These are phyloP conservation scores for Pardalotus punctatus DNA, from an alignment of 2,113 vertebrate species.

Conservation along the genomic window DNA sequence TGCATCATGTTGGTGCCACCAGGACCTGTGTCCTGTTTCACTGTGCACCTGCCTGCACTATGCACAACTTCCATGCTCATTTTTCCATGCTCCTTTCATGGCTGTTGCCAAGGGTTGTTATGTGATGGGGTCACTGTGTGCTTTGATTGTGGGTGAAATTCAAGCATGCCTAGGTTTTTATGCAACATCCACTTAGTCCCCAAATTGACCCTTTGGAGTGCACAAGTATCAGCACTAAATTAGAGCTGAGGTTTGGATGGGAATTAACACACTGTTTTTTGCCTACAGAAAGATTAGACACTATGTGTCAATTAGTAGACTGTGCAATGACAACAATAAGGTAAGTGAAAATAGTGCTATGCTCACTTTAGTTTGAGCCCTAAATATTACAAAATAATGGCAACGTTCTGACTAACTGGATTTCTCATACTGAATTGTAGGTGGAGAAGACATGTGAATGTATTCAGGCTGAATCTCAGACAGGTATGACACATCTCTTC, in stretches of 20 bases:
- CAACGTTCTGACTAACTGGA: slow-evolving; percentile 27
- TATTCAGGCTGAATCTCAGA: slow-evolving; percentile 88
- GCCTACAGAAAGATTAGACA: slow-evolving; percentile 96
- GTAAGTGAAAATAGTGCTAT: slow-evolving; percentile 69
- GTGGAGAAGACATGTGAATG: slow-evolving; percentile 85
- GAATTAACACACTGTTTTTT: slow-evolving; percentile 62
- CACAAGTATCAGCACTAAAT: not conserved
- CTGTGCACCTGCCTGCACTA: not conserved
- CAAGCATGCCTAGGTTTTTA: not conserved
- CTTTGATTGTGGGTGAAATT: not conserved
- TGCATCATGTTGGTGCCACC: not conserved
- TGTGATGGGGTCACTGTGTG: not conserved
- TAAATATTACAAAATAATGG: not conserved
- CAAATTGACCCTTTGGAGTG: not conserved
- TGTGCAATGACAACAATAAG: slow-evolving; percentile 94
- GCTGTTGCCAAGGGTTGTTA: not conserved
- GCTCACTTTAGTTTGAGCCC: not conserved
- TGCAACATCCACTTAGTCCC: not conserved
- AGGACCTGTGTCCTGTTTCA: not conserved
- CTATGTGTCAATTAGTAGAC: slow-evolving; percentile 98
- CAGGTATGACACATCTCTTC: slow-evolving; percentile 77
- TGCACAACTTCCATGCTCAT: not conserved
- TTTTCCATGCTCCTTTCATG: not conserved
- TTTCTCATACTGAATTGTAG: slow-evolving; percentile 70
- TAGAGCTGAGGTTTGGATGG: not conserved